These are phyloP conservation scores for Phengaris alcon DNA, from an alignment of 2,888 invertebrate species.

Conservation along the genomic window DNA sequence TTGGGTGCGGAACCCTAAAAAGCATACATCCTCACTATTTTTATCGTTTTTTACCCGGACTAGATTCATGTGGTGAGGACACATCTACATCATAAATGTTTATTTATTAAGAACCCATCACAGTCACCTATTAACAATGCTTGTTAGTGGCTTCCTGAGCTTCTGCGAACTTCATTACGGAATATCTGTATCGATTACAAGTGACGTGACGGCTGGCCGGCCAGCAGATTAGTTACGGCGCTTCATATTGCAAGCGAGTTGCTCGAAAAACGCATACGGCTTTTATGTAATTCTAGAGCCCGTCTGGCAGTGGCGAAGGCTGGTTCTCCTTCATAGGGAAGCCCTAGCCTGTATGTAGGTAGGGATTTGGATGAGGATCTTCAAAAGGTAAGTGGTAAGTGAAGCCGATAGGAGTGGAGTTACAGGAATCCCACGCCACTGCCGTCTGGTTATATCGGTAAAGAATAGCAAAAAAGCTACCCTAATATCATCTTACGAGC, in stretches of 20 bases:
- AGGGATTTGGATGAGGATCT: too few species aligned
- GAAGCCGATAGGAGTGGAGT: too few species aligned
- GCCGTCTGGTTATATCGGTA: too few species aligned
- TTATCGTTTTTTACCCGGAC: not conserved
- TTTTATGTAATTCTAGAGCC: not conserved
- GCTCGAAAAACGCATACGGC: not conserved
- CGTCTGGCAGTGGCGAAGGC: too few species aligned
- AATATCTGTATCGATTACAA: slow-evolving; percentile 40
- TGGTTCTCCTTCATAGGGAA: too few species aligned
- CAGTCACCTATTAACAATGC: slow-evolving; percentile 35
- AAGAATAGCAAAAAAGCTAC: too few species aligned
- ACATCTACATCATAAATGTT: not conserved
- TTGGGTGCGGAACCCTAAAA: too few species aligned
- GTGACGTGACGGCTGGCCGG: slow-evolving; percentile 35
- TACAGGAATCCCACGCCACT: too few species aligned
- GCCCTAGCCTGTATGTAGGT: too few species aligned
- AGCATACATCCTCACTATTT: too few species aligned
- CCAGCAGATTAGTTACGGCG: slow-evolving; percentile 24
- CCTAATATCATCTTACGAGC: too few species aligned
- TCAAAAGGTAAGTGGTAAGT: too few species aligned
- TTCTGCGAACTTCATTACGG: slow-evolving; percentile 38
- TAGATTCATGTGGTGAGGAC: not conserved
- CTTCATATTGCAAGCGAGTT: slow-evolving; percentile 22
- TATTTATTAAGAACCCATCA: slow-evolving; percentile 12
- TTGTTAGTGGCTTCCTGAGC: slow-evolving; percentile 37